These are phyloP conservation scores for Ochropleura leucogaster DNA, from an alignment of 2,888 invertebrate species.

Conservation along the genomic window DNA sequence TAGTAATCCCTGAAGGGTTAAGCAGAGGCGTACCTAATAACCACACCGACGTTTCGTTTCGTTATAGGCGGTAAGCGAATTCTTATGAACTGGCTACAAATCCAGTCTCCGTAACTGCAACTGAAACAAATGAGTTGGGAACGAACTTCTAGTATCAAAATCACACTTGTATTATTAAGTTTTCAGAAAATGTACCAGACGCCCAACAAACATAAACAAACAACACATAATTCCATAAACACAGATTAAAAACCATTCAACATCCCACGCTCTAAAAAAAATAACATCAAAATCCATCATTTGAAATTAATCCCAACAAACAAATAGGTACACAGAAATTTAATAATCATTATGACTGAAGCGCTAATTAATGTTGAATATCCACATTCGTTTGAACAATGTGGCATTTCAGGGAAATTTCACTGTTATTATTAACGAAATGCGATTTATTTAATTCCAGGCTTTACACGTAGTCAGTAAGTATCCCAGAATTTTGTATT, in stretches of 20 bases:
- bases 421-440: constrained; percentile 1
- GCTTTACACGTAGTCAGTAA: background rate
- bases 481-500: constrained; percentile 20
- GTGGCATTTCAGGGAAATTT: constrained; percentile 27
- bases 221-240: background rate
- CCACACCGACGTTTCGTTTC: no score
- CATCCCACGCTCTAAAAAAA: background rate
- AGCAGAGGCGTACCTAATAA: no score
- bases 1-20: no score
- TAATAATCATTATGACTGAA: constrained; percentile 34
- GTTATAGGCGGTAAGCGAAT: no score
- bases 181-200: background rate
- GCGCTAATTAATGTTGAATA: constrained; percentile 33
- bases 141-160: background rate
- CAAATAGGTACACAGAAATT: constrained; percentile 14
- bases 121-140: no score
- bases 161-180: background rate
- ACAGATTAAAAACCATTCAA: background rate
- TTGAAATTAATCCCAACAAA: constrained; percentile 1
- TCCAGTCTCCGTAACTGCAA: no score
- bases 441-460: background rate
- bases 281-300: constrained; percentile 10
- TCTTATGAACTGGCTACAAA: no score
- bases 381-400: constrained; percentile 8
- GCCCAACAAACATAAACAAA: background rate